Conservation (phyloP, 2,888 invertebrate species). For the Teleogryllus oceanicus region DNA sequence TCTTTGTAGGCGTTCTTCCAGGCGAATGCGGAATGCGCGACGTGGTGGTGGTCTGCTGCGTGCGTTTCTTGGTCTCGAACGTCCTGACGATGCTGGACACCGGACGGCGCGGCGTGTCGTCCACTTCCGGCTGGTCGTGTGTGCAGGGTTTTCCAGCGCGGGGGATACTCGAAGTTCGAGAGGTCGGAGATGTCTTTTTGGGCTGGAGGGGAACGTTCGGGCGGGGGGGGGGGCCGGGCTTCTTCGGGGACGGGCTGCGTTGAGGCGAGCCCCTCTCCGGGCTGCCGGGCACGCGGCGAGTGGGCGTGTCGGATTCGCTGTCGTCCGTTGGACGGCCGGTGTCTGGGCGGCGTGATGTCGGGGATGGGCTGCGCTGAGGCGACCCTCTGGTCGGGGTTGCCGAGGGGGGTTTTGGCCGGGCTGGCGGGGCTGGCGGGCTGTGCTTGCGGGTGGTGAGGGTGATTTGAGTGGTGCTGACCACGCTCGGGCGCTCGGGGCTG, state of each 20-base stretch:
- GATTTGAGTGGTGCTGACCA: not conserved
- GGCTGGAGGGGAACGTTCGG: not conserved
- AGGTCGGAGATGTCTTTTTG: not conserved
- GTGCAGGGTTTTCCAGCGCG: not conserved
- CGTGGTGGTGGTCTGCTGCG: not conserved
- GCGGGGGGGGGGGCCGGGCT: not conserved
- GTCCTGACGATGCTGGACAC: not conserved
- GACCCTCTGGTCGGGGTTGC: not conserved
- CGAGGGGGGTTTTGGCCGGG: conserved; percentile 18
- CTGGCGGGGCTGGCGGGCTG: conserved; percentile 22
- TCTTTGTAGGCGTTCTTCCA: not conserved
- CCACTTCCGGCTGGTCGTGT: not conserved
- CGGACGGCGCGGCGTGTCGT: not conserved
- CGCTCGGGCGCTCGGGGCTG: conserved; percentile 38
- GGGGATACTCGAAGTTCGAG: not conserved
- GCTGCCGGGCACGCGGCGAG: not conserved
- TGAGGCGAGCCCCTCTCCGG: not conserved
- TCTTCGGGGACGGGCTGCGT: not conserved
- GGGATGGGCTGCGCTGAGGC: not conserved
- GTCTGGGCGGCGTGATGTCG: not conserved
- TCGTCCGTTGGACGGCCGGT: not conserved
- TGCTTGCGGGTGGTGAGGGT: not conserved
- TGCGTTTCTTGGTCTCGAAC: not conserved
- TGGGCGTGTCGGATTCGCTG: not conserved
- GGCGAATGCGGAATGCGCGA: not conserved